Conservation (phyloP, 2,797 vertebrate species). For the Sebastes itinus region DNA sequence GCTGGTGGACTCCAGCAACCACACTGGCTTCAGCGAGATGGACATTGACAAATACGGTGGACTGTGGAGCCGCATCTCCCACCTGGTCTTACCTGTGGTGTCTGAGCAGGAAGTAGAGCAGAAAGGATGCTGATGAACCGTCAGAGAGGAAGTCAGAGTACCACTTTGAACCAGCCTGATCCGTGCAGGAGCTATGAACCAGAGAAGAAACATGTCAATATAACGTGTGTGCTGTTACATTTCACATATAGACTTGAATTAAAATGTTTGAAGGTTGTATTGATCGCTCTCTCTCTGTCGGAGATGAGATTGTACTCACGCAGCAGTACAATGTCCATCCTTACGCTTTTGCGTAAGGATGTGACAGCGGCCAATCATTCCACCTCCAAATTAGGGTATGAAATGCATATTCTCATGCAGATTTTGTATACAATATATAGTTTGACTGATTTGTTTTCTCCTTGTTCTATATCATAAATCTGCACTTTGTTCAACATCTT, state of each 20-base stretch:
- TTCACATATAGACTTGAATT: neutral
- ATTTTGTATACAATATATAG: neutral
- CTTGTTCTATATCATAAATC: neutral
- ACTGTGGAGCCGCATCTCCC: constrained; percentile 95
- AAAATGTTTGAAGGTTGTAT: neutral
- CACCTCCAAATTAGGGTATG: neutral
- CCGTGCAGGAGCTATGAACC: neutral
- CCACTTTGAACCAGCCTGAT: neutral
- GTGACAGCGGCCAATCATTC: neutral
- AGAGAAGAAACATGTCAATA: neutral
- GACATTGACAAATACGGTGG: constrained; percentile 89
- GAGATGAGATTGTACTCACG: neutral
- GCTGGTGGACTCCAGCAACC: constrained; percentile 69
- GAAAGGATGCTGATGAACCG: constrained; percentile 68
- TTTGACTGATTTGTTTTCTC: neutral
- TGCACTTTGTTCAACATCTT: neutral
- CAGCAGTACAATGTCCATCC: neutral
- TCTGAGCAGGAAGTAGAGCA: constrained; percentile 81
- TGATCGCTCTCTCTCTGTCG: neutral
- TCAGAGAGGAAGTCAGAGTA: neutral
- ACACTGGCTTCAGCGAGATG: constrained; percentile 81
- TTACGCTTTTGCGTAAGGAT: neutral
- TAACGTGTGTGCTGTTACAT: neutral
- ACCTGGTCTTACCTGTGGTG: constrained; percentile 88
- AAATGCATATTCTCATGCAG: neutral